Percentiles rank a stretch among this genome's conserved stretches.
phyloP scores from a whole-genome alignment of 2,797 vertebrate genomes.

The Pseudotriccus pelzelni region DNA sequence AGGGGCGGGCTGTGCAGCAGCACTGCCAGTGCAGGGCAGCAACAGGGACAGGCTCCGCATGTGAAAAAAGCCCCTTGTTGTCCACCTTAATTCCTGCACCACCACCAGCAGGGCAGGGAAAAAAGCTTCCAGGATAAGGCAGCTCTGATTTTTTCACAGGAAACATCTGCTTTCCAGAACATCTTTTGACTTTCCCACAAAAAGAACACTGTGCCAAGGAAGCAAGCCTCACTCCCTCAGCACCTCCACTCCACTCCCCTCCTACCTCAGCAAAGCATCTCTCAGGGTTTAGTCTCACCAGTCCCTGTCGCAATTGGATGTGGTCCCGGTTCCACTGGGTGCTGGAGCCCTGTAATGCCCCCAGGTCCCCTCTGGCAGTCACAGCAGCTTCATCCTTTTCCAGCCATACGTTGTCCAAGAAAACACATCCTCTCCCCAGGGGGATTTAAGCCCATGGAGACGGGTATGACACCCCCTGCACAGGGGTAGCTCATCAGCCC shows the following conservation, averaged over 20 bases:
- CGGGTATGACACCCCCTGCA: not conserved
- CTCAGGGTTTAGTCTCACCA: not conserved
- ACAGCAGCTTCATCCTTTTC: not conserved
- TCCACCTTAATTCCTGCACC: not conserved
- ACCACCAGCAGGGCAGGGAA: not conserved
- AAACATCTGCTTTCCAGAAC: not conserved
- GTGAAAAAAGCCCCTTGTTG: not conserved
- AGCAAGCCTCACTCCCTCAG: not conserved
- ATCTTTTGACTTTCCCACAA: not conserved
- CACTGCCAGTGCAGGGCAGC: not conserved
- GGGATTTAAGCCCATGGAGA: not conserved
- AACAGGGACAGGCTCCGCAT: not conserved
- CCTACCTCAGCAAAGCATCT: accelerated
- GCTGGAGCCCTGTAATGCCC: accelerated
- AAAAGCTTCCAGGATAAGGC: not conserved
- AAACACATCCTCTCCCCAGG: accelerated
- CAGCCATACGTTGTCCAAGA: accelerated
- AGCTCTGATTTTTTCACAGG: not conserved
- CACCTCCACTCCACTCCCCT: accelerated
- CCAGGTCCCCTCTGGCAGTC: not conserved
- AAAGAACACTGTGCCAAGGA: too few relatives aligned
- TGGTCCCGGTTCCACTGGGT: accelerated
- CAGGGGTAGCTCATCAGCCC: not conserved
- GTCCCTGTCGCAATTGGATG: accelerated
- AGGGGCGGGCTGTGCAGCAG: not conserved